Evolutionary conservation across 2,888 invertebrate species (phyloP).

Genomic region (Lasius fuliginosus): DNA sequence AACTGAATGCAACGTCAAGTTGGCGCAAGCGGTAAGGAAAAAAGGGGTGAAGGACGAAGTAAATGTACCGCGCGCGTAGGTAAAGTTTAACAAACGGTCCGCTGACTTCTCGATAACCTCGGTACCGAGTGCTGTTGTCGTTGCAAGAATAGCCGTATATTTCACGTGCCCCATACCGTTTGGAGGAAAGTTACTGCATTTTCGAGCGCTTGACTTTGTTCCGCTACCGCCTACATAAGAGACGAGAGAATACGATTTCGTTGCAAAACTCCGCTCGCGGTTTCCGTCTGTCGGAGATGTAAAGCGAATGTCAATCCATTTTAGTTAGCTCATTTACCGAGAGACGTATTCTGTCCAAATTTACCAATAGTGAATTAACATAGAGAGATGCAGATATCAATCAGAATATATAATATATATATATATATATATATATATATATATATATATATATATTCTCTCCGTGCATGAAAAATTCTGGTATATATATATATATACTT

Average conservation of each 20-base stretch:
- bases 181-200: conserved; percentile 68
- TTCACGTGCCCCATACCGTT: background rate
- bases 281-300: background rate
- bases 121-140: conserved; percentile 14
- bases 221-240: conserved; percentile 51
- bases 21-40: background rate
- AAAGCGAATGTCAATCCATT: conserved; percentile 14
- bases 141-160: conserved; percentile 26
- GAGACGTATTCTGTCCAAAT: background rate
- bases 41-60: background rate
- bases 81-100: conserved; percentile 48
- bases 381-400: background rate
- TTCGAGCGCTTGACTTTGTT: conserved; percentile 70
- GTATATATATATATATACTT: background rate
- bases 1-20: conserved; percentile 4
- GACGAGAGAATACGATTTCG: background rate
- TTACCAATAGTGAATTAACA: background rate
- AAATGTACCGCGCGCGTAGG: conserved; percentile 29
- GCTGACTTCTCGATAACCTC: conserved; percentile 46
- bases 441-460: no score
- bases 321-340: background rate
- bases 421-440: no score
- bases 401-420: background rate
- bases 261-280: background rate
- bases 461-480: no score